A percentile compares a stretch with the other conserved stretches of the same genome.
These are phyloP conservation scores for Liolophura sinensis DNA, from an alignment of 1,140 invertebrate genomes.

Conservation along the genomic window DNA sequence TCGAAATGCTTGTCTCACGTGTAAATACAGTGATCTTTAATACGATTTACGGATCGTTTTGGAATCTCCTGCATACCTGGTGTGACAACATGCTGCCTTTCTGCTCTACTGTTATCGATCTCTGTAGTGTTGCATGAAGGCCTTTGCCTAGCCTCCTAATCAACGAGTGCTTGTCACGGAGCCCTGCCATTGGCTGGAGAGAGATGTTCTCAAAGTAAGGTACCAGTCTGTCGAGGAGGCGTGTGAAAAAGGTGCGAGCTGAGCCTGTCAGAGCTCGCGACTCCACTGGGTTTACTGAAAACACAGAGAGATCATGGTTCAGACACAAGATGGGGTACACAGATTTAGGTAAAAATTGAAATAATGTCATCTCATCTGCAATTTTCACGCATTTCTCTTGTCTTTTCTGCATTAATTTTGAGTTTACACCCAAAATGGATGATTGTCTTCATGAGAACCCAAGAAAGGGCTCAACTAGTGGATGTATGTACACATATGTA, in stretches of 20 bases:
- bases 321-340: background rate
- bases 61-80: conserved; percentile 26
- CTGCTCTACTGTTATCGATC: conserved; percentile 19
- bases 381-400: no score
- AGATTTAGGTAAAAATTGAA: no score
- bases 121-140: conserved; percentile 22
- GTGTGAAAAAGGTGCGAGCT: conserved; percentile 44
- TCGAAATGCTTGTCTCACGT: no score
- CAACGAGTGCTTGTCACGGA: conserved; percentile 39
- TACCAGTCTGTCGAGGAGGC: conserved; percentile 39
- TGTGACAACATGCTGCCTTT: conserved; percentile 30
- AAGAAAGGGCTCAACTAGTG: no score
- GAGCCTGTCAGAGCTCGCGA: conserved; percentile 38
- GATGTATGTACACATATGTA: no score
- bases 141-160: conserved; percentile 31
- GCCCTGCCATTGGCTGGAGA: conserved; percentile 24
- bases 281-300: conserved; percentile 34
- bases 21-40: no score
- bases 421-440: no score
- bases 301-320: background rate
- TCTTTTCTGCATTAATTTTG: no score
- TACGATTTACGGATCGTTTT: no score
- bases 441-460: no score
- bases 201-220: conserved; percentile 35
- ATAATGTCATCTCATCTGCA: no score